These are phyloP conservation scores for Spondyliosoma cantharus DNA, from an alignment of 2,797 vertebrate species.

Conservation along the genomic window DNA sequence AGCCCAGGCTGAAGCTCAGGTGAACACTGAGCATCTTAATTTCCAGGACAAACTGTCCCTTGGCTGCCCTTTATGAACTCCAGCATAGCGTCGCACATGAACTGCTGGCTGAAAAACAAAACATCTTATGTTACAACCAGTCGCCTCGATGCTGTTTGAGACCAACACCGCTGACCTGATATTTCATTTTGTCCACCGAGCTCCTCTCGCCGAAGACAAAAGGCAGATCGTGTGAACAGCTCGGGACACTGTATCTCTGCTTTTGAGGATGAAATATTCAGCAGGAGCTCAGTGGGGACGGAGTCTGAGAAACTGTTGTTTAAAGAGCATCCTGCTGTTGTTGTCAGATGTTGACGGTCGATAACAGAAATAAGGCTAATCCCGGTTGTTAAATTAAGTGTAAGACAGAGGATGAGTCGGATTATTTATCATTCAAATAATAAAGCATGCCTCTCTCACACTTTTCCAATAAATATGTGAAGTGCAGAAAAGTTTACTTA, in stretches of 20 bases:
- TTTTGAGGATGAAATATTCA: conserved; percentile 78
- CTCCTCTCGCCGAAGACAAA: conserved; percentile 49
- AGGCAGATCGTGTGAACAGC: conserved; percentile 57
- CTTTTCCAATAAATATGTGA: neutral
- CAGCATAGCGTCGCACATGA: conserved; percentile 34
- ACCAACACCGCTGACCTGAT: conserved; percentile 48
- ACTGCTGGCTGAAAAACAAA: conserved; percentile 52
- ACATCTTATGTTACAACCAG: conserved; percentile 53
- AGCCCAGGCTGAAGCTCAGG: conserved; percentile 49
- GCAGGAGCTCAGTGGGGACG: conserved; percentile 26
- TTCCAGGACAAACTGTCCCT: conserved; percentile 56
- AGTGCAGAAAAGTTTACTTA: neutral
- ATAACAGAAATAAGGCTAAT: conserved; percentile 31
- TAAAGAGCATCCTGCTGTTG: conserved; percentile 18
- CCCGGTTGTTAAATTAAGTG: neutral
- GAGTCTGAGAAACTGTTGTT: conserved; percentile 27
- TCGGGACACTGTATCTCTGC: conserved; percentile 61
- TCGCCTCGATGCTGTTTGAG: conserved; percentile 28
- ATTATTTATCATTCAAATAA: neutral
- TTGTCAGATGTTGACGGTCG: conserved; percentile 33
- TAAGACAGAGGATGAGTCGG: neutral
- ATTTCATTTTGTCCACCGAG: conserved; percentile 40
- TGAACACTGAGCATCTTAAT: conserved; percentile 53
- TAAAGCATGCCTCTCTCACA: neutral
- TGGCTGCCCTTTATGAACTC: conserved; percentile 30